Percentiles rank a stretch among this genome's conserved stretches.
Evolutionary conservation across 2,113 vertebrate species (phyloP).

Genomic region (Andinoacara biseriatus): DNA sequence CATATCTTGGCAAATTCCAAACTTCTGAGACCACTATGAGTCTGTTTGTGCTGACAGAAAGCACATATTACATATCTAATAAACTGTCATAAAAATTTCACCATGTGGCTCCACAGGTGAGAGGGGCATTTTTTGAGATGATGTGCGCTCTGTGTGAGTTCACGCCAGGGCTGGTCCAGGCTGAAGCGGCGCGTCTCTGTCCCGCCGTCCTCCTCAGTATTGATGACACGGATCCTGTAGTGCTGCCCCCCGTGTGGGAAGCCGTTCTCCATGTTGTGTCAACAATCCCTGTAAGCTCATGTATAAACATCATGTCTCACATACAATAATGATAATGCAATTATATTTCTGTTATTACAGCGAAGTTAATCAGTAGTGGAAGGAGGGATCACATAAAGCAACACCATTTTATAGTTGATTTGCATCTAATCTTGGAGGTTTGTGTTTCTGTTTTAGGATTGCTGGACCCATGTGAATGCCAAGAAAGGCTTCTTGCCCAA

Average conservation of each 20-base stretch:
- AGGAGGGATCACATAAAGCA: background rate
- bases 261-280: constrained; percentile 87
- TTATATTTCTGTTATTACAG: background rate
- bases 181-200: constrained; percentile 86
- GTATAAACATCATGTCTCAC: background rate
- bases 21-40: background rate
- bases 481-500: constrained; percentile 94
- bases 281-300: constrained; percentile 83
- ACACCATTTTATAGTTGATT: background rate
- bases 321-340: background rate
- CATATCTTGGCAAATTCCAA: background rate
- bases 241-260: constrained; percentile 93
- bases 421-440: background rate
- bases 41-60: background rate
- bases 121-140: constrained; percentile 93
- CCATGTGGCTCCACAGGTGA: constrained; percentile 80
- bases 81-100: background rate
- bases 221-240: constrained; percentile 91
- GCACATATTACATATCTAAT: background rate
- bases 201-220: constrained; percentile 90
- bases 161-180: constrained; percentile 83
- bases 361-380: background rate
- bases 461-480: constrained; percentile 92
- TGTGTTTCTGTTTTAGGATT: constrained; percentile 81
- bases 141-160: constrained; percentile 87